Evolutionary conservation across 2,888 invertebrate species (phyloP), one percentile per base, ranked within the genome.

Genomic region (Orthonevra nobilis): DNA sequence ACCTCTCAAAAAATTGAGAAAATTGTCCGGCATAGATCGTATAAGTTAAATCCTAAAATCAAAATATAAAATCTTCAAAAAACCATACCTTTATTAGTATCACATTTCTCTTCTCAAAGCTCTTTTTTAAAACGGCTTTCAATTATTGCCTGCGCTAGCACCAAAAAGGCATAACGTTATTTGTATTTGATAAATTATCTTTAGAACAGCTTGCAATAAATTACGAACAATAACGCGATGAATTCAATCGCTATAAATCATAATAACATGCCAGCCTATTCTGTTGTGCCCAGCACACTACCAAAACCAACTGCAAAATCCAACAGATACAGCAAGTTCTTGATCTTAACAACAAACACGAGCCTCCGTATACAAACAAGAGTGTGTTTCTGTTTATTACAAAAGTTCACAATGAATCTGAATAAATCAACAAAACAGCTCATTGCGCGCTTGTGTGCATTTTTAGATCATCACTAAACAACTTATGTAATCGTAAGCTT

Each of bases 221-320:
- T 63, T 75, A 69, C 30, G 38, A 69, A 50, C 63, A 63, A 68
- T 63, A 68, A 50, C 36, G 75, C 69, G 42, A 34, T 48, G 44
- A 36, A 75, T 56, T 75, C 74, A 63, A 48, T 36, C 26, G 56
- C 56, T 36, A 69, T 75, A 69, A 69, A 75, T 69, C 75, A 69
- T 69, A 75, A 61, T 69, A 75, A 75, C 63, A 69, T 75, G 56
- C 56, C 75, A 69, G 32, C 10, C 56, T 19, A 42, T 68, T 69
- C 61, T 61, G 63, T 68, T 75, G 69, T 63, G 54, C 19, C 54
- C 3, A 52, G 40, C 28, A 48, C 60, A 61, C 54, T 66, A 61
- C 60, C 38, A 32, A 56, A 61, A 61, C 32, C 58, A 48, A 44
- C 56, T 64, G 36, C 42, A 42, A 44, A 34, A 26, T 30, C 32